Evolutionary conservation across 53 echinoderm and acorn worm genomes (phyloP).

Genomic region (Astropecten irregularis): DNA sequence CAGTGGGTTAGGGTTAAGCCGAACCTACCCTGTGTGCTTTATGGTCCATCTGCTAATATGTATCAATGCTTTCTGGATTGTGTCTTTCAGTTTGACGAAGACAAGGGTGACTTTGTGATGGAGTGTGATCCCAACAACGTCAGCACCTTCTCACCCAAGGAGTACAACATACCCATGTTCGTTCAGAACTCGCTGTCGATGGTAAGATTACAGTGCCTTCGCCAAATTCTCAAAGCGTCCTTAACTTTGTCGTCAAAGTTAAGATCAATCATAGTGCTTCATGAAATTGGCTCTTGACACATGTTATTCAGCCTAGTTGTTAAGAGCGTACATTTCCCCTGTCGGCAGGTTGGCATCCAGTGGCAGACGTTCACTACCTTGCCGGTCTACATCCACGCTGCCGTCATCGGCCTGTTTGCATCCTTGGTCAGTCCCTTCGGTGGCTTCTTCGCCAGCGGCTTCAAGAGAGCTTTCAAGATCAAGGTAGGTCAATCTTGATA

Average conservation of each 20-base stretch:
- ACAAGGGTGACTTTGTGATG: constrained; percentile 79
- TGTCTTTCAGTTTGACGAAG: constrained; percentile 86
- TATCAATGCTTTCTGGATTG: too few species aligned
- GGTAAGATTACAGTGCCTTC: constrained; percentile 51
- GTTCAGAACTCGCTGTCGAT: constrained; percentile 63
- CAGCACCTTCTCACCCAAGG: constrained; percentile 73
- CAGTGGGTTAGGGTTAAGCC: too few species aligned
- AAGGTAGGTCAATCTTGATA: constrained; percentile 90
- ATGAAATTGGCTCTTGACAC: too few species aligned
- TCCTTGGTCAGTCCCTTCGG: constrained; percentile 94
- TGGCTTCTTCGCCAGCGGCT: constrained; percentile 98
- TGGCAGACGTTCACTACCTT: constrained; percentile 77
- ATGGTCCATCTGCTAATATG: too few species aligned
- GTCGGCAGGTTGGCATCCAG: constrained; percentile 78
- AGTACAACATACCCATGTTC: constrained; percentile 76
- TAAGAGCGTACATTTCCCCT: too few species aligned
- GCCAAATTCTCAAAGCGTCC: too few species aligned
- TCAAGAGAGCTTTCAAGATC: constrained; percentile 98
- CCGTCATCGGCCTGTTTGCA: constrained; percentile 83
- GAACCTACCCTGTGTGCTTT: too few species aligned
- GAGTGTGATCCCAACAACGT: constrained; percentile 86
- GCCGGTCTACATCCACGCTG: constrained; percentile 88
- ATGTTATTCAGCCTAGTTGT: too few species aligned
- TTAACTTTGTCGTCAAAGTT: background rate
- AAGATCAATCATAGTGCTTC: too few species aligned